These are phyloP conservation scores for Empis livida DNA, from an alignment of 2,888 invertebrate species.

Conservation along the genomic window DNA sequence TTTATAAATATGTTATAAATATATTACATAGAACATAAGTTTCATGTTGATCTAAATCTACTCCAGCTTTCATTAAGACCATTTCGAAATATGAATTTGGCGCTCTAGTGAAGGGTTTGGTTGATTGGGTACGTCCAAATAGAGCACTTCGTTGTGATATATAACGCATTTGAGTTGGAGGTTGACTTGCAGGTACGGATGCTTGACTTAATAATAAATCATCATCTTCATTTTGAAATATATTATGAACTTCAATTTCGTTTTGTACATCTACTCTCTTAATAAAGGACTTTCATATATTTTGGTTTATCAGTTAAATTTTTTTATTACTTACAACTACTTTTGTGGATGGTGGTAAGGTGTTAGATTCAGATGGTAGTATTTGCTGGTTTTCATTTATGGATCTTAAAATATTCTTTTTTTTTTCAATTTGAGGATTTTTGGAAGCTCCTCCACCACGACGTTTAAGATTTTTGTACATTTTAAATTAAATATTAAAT, in stretches of 20 bases:
- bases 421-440: too few species aligned
- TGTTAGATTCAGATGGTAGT: too few species aligned
- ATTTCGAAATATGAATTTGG: conserved; percentile 32
- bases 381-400: too few species aligned
- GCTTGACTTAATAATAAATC: neutral
- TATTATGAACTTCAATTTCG: neutral
- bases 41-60: conserved; percentile 25
- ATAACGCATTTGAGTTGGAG: conserved; percentile 30
- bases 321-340: too few species aligned
- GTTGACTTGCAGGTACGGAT: conserved; percentile 28
- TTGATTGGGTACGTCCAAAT: conserved; percentile 26
- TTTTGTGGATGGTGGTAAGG: too few species aligned
- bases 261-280: neutral
- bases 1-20: neutral
- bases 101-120: conserved; percentile 17
- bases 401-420: too few species aligned
- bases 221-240: neutral
- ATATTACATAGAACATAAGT: conserved; percentile 24
- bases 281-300: neutral
- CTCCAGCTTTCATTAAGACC: conserved; percentile 27
- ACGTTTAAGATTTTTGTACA: too few species aligned
- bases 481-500: too few species aligned
- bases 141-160: conserved; percentile 30
- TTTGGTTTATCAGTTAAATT: too few species aligned
- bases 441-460: too few species aligned